A percentile compares a stretch with the other conserved stretches of the same genome.
These are phyloP conservation scores for Uria aalge DNA, from an alignment of 2,113 vertebrate genomes.

Conservation along the genomic window DNA sequence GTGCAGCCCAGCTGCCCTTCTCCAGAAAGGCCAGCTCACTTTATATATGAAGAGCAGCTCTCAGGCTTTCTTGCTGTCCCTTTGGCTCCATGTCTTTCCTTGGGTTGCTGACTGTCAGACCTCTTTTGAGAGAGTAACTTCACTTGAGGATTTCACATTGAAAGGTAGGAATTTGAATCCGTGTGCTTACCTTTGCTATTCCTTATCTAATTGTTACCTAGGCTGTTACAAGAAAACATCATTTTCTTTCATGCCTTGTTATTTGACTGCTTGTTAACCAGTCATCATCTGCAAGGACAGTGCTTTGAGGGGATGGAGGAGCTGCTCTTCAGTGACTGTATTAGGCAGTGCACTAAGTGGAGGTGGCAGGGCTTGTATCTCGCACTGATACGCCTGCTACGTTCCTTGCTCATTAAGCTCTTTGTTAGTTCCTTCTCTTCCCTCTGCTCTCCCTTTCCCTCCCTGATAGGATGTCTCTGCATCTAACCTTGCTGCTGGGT, in stretches of 20 bases:
- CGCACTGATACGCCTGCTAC: not conserved
- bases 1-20: constrained; percentile 10
- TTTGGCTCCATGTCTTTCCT: not conserved
- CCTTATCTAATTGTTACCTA: not conserved
- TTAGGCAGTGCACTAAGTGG: not conserved
- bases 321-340: not conserved
- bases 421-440: not conserved
- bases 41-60: not conserved
- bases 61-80: not conserved
- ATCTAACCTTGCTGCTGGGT: not conserved
- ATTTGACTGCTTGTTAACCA: not conserved
- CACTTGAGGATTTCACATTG: not conserved
- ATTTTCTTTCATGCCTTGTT: not conserved
- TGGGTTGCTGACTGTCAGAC: not conserved
- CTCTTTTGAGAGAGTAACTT: not conserved
- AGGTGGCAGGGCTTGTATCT: constrained; percentile 1
- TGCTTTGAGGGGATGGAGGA: not conserved
- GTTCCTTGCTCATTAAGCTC: not conserved
- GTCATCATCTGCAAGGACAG: not conserved
- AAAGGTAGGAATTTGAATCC: constrained; percentile 42
- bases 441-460: not conserved
- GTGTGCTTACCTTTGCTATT: not conserved
- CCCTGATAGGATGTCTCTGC: not conserved
- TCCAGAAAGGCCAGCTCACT: not conserved
- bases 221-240: not conserved